Conservation (phyloP, 2,888 invertebrate species). For the Eucera pruinosa region DNA sequence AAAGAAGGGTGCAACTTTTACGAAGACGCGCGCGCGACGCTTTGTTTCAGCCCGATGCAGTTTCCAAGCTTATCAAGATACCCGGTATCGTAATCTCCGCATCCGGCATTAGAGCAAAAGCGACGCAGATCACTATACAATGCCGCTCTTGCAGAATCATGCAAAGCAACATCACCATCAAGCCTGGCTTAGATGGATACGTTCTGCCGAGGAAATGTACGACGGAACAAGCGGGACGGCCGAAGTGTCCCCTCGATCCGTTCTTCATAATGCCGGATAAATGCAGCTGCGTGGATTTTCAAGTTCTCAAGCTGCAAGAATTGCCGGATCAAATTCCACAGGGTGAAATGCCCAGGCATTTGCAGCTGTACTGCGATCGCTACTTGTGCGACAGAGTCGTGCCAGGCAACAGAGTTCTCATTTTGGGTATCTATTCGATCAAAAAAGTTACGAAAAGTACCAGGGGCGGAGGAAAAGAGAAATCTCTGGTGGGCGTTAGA, state of each 20-base stretch:
- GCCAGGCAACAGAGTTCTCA: conserved; percentile 96
- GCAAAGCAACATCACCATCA: conserved; percentile 94
- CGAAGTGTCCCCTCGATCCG: conserved; percentile 98
- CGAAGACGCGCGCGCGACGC: too few relatives aligned
- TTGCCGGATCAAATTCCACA: conserved; percentile 97
- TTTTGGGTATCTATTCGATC: conserved; percentile 98
- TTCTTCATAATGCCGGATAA: conserved; percentile 99
- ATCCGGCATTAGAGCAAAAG: conserved; percentile 97
- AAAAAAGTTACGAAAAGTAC: conserved; percentile 91
- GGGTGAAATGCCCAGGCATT: conserved; percentile 98
- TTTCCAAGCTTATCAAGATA: conserved; percentile 96
- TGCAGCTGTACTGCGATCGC: conserved; percentile 97
- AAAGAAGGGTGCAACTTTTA: too few relatives aligned
- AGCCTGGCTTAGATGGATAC: conserved; percentile 98
- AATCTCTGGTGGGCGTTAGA: conserved; percentile 94
- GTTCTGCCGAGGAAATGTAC: conserved; percentile 97
- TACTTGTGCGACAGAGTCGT: conserved; percentile 97
- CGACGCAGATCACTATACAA: conserved; percentile 97
- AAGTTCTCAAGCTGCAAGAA: conserved; percentile 98
- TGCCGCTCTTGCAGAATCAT: conserved; percentile 96
- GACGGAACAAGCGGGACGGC: conserved; percentile 95
- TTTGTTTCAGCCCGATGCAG: conserved; percentile 93
- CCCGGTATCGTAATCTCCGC: conserved; percentile 98
- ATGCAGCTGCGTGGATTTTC: conserved; percentile 98
- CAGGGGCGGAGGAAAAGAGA: conserved; percentile 90